phyloP scores from a whole-genome alignment of 2,113 vertebrate genomes.

The Tragulus kanchil region DNA sequence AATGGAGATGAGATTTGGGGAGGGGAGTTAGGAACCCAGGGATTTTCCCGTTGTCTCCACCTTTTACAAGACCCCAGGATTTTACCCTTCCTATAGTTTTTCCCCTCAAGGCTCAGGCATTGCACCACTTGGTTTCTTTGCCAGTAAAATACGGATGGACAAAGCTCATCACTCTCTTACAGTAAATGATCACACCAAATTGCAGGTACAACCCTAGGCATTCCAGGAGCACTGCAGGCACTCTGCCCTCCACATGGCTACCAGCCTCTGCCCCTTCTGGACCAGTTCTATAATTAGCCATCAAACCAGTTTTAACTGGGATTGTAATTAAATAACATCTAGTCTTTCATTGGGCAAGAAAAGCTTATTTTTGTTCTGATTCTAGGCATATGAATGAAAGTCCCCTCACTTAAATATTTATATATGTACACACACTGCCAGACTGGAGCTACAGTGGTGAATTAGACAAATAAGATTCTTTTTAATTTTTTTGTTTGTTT shows the following conservation, averaged over 20 bases:
- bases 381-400: neutral
- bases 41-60: neutral
- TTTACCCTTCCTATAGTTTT: neutral
- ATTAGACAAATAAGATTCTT: neutral
- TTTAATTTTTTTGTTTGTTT: neutral
- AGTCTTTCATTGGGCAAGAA: neutral
- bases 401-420: neutral
- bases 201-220: neutral
- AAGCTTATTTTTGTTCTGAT: constrained; percentile 45
- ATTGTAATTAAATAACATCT: neutral
- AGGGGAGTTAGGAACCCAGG: neutral
- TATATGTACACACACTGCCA: neutral
- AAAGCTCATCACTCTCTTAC: neutral
- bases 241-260: neutral
- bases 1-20: neutral
- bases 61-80: neutral
- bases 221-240: neutral
- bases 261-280: neutral
- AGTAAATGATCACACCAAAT: neutral
- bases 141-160: neutral
- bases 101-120: neutral
- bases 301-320: neutral
- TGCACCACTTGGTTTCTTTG: neutral
- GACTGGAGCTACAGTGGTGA: neutral
- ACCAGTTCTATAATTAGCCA: neutral